Percentiles rank a stretch among this genome's conserved stretches.
These are phyloP conservation scores for Anarrhichthys ocellatus DNA, from an alignment of 2,113 vertebrate species.

Conservation along the genomic window DNA sequence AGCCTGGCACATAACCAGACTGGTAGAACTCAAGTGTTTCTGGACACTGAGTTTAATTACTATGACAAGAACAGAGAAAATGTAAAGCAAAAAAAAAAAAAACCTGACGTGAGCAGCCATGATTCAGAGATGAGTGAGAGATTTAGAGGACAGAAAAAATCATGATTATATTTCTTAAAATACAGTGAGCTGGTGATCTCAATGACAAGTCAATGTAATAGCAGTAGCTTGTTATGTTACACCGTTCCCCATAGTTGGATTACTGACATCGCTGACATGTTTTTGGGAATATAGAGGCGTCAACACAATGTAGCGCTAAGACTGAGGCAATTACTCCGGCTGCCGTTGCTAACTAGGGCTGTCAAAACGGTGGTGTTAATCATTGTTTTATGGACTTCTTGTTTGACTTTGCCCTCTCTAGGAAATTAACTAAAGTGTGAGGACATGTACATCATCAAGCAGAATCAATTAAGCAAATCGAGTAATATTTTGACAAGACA, in stretches of 20 bases:
- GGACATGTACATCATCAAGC: not conserved
- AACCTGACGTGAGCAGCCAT: slow-evolving; percentile 46
- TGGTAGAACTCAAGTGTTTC: slow-evolving; percentile 10
- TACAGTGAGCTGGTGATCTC: slow-evolving; percentile 3
- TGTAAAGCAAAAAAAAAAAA: slow-evolving; percentile 27
- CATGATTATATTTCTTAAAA: slow-evolving; percentile 25
- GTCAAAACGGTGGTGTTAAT: not conserved
- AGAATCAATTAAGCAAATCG: not conserved
- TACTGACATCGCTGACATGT: slow-evolving; percentile 26
- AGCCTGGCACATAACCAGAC: slow-evolving; percentile 25
- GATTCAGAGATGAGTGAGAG: slow-evolving; percentile 48
- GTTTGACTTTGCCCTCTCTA: not conserved
- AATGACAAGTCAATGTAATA: not conserved
- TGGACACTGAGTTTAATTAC: slow-evolving; percentile 11
- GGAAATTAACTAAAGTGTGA: not conserved
- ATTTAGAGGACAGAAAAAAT: slow-evolving; percentile 27
- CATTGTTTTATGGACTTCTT: not conserved
- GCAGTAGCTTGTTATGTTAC: not conserved
- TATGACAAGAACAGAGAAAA: slow-evolving; percentile 43
- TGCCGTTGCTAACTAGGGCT: not conserved
- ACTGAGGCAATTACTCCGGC: not conserved
- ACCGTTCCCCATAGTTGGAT: slow-evolving; percentile 3
- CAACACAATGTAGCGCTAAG: not conserved
- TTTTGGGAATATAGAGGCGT: slow-evolving; percentile 1
- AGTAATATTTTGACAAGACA: not conserved